Percentiles rank a stretch among this genome's conserved stretches.
phyloP scores from a whole-genome alignment of 2,888 invertebrate genomes.

The Yponomeuta cagnagella region DNA sequence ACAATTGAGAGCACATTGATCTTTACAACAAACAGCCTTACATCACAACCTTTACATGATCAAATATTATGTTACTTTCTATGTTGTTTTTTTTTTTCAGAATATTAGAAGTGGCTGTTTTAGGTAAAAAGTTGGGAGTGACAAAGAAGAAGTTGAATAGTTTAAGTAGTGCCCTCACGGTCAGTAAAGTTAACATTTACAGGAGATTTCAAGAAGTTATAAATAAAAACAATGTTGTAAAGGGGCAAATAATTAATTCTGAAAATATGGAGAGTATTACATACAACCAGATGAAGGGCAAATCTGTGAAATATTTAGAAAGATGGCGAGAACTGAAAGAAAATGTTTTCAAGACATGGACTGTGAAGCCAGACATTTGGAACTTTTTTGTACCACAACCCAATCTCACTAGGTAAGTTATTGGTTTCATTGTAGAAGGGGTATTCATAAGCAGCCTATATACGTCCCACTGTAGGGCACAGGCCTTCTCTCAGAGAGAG shows the following conservation, averaged over 20 bases:
- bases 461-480: too few relatives aligned
- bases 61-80: neutral
- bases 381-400: constrained; percentile 38
- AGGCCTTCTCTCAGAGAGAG: too few relatives aligned
- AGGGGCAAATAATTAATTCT: constrained; percentile 28
- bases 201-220: constrained; percentile 60
- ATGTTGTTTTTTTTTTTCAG: constrained; percentile 55
- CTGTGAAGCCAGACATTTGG: constrained; percentile 71
- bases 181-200: constrained; percentile 75
- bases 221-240: constrained; percentile 36
- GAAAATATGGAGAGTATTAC: constrained; percentile 31
- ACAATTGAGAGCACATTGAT: too few relatives aligned
- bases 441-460: too few relatives aligned
- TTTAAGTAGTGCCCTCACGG: constrained; percentile 58
- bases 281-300: constrained; percentile 59
- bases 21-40: too few relatives aligned
- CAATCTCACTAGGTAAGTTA: too few relatives aligned
- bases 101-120: constrained; percentile 81
- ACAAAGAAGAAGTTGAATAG: constrained; percentile 78
- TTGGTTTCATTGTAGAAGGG: too few relatives aligned
- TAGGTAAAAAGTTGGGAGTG: constrained; percentile 86
- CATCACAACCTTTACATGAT: too few relatives aligned
- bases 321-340: constrained; percentile 63
- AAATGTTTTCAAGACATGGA: constrained; percentile 73
- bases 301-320: constrained; percentile 36